Percentiles rank a stretch among this genome's conserved stretches.
These are phyloP conservation scores for Creontiades dilutus DNA, from an alignment of 2,888 invertebrate genomes.

Conservation along the genomic window DNA sequence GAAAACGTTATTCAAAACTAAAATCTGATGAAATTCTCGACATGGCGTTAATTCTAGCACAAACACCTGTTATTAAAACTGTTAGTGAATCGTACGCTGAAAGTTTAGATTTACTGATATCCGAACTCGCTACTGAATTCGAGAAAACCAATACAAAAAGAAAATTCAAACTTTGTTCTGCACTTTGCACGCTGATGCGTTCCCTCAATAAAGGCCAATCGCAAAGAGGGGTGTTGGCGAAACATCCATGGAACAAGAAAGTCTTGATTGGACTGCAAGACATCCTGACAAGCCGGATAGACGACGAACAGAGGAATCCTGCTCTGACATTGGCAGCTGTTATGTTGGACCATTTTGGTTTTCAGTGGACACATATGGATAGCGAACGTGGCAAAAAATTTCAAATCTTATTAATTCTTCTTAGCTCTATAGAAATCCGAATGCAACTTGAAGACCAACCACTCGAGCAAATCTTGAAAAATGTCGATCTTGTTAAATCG, in stretches of 20 bases:
- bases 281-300: constrained; percentile 91
- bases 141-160: constrained; percentile 89
- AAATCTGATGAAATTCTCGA: constrained; percentile 31
- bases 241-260: constrained; percentile 85
- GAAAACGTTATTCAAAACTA: background rate
- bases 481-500: constrained; percentile 88
- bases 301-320: constrained; percentile 93
- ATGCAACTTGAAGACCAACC: constrained; percentile 94
- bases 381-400: constrained; percentile 83
- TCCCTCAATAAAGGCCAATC: background rate
- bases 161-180: constrained; percentile 90
- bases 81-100: background rate
- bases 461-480: constrained; percentile 87
- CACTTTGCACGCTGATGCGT: background rate
- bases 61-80: background rate
- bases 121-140: background rate
- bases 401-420: constrained; percentile 90
- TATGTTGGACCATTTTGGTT: constrained; percentile 88
- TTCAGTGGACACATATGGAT: constrained; percentile 88
- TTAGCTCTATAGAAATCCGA: constrained; percentile 94
- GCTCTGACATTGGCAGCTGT: constrained; percentile 90
- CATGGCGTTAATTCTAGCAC: background rate
- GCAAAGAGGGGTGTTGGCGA: background rate
- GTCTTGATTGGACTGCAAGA: constrained; percentile 90
- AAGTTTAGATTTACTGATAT: background rate